A percentile compares a stretch with the other conserved stretches of the same genome.
These are phyloP conservation scores for Spisula solida DNA, from an alignment of 2,888 invertebrate genomes.

Conservation along the genomic window DNA sequence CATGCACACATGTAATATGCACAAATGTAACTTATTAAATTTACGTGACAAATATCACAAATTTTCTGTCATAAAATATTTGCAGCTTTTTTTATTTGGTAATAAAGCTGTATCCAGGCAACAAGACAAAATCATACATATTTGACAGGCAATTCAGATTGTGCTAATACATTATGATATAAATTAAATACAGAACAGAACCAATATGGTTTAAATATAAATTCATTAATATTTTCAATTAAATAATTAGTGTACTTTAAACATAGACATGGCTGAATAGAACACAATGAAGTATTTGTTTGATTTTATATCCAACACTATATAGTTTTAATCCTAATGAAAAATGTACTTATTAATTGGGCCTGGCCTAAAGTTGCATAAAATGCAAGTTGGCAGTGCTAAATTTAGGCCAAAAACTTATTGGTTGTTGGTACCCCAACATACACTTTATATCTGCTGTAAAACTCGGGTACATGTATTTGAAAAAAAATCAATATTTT, in stretches of 20 bases:
- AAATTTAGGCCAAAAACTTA: too few species aligned
- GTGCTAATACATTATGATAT: background rate
- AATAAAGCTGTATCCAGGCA: background rate
- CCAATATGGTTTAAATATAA: background rate
- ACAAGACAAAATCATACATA: background rate
- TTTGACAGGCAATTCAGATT: background rate
- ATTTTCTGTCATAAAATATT: background rate
- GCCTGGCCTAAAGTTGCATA: too few species aligned
- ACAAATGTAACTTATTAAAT: background rate
- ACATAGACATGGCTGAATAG: background rate
- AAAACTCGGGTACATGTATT: too few species aligned
- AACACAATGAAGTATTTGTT: too few species aligned
- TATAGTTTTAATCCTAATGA: too few species aligned
- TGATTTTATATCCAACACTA: too few species aligned
- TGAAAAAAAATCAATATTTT: too few species aligned
- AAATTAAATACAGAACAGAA: background rate
- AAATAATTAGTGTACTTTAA: too few species aligned
- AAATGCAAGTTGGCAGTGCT: too few species aligned
- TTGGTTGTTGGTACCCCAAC: too few species aligned
- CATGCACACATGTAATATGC: background rate
- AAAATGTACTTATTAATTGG: too few species aligned
- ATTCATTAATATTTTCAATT: background rate
- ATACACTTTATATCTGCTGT: background rate
- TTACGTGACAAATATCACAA: conserved; percentile 17
- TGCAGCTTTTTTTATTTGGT: background rate